Percentiles rank a stretch among this genome's conserved stretches.
phyloP scores from a whole-genome alignment of 2,797 vertebrate species.

The Chaunax sp. region DNA sequence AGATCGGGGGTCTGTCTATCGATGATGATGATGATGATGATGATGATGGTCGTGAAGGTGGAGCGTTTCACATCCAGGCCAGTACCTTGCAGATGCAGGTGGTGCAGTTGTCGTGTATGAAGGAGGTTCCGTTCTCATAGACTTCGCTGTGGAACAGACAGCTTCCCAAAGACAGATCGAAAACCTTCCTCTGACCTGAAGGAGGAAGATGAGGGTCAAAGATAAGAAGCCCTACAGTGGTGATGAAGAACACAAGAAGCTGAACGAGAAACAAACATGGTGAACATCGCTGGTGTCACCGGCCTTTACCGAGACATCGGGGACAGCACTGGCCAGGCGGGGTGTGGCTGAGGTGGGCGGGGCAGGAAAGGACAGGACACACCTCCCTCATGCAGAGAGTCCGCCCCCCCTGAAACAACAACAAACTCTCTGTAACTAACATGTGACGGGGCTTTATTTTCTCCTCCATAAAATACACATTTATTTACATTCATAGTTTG shows the following conservation, averaged over 20 bases:
- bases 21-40: neutral
- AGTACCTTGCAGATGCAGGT: conserved; percentile 91
- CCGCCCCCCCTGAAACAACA: conserved; percentile 88
- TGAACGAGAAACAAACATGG: neutral
- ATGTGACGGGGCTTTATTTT: no score
- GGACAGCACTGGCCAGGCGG: conserved; percentile 93
- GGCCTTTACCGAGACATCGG: conserved; percentile 91
- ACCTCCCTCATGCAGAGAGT: conserved; percentile 92
- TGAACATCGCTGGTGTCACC: no score
- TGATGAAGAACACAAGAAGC: no score
- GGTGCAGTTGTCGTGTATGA: conserved; percentile 93
- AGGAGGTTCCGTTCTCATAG: conserved; percentile 90
- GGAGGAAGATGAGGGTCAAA: conserved; percentile 5
- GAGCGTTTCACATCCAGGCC: neutral
- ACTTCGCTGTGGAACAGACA: conserved; percentile 97
- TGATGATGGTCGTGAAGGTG: neutral
- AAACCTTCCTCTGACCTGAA: conserved; percentile 97
- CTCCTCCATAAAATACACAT: neutral
- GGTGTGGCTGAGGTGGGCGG: conserved; percentile 92
- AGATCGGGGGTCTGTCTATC: neutral
- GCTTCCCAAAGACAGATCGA: conserved; percentile 94
- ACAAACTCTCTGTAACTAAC: neutral
- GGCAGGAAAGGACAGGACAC: conserved; percentile 97
- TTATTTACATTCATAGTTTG: neutral
- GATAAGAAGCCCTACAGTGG: no score